These are phyloP conservation scores for Trematocara caparti DNA, from an alignment of 2,797 vertebrate genomes.

Conservation along the genomic window DNA sequence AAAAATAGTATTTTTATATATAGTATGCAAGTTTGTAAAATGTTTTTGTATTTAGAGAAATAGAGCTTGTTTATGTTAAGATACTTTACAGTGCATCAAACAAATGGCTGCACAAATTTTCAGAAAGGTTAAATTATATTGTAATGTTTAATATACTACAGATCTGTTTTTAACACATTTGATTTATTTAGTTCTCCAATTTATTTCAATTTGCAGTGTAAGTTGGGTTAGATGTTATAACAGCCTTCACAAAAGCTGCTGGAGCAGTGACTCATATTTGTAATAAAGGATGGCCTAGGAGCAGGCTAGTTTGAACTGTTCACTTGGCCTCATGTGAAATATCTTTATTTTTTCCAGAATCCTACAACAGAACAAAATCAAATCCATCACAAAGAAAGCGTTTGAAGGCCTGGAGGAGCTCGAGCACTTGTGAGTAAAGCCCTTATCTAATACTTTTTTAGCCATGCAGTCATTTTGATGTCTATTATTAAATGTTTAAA, in stretches of 20 bases:
- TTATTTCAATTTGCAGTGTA: not conserved
- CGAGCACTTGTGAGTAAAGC: conserved; percentile 86
- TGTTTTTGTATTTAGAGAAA: not conserved
- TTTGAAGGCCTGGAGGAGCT: conserved; percentile 87
- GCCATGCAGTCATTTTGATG: not conserved
- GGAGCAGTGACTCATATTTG: not conserved
- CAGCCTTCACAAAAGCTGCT: not conserved
- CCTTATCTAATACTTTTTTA: not conserved
- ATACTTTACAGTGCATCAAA: not conserved
- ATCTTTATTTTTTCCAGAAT: conserved; percentile 76
- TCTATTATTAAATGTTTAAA: conserved; percentile 2
- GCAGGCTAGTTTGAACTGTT: not conserved
- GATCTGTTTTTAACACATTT: not conserved
- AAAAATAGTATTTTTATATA: not conserved
- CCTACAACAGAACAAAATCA: conserved; percentile 91
- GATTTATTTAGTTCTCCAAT: not conserved
- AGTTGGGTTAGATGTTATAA: not conserved
- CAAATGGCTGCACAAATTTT: not conserved
- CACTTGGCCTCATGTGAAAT: not conserved
- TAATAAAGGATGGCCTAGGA: not conserved
- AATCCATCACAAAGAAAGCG: conserved; percentile 89
- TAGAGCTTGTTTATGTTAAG: not conserved
- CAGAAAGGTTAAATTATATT: not conserved
- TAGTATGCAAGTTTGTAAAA: not conserved
- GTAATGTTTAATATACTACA: not conserved